Conservation (phyloP, 2,113 vertebrate genomes). For the Archilochus colubris region DNA sequence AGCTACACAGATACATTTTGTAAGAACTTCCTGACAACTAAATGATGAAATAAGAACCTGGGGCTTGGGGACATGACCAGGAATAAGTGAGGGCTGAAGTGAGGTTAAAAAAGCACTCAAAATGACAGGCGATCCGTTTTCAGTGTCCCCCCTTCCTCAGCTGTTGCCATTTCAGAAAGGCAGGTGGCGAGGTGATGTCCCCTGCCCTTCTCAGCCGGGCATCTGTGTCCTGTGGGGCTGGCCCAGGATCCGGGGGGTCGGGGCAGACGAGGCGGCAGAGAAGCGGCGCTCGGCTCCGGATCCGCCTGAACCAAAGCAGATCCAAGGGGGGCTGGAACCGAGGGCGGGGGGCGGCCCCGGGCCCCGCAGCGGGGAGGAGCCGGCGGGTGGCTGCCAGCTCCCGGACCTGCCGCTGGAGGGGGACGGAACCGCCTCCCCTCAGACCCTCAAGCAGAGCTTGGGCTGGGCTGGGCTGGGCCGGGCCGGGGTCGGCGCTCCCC, state of each 20-base stretch:
- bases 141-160: not conserved
- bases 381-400: not conserved
- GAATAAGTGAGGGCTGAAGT: not conserved
- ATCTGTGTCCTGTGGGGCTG: accelerated
- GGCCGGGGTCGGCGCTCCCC: no score
- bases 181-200: not conserved
- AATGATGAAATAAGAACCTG: not conserved
- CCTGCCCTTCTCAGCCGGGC: accelerated
- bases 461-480: no score
- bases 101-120: not conserved
- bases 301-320: not conserved
- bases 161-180: accelerated
- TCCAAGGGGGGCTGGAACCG: conserved; percentile 35
- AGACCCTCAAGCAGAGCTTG: no score
- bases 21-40: not conserved
- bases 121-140: not conserved
- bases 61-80: not conserved
- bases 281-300: not conserved
- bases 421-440: no score
- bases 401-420: not conserved
- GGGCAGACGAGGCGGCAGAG: not conserved
- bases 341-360: conserved; percentile 44
- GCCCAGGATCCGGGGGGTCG: not conserved
- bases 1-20: not conserved
- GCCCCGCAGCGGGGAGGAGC: conserved; percentile 69